Base-by-base conservation (phyloP, 2,797 vertebrate species). In the Siniperca undulata region DNA sequence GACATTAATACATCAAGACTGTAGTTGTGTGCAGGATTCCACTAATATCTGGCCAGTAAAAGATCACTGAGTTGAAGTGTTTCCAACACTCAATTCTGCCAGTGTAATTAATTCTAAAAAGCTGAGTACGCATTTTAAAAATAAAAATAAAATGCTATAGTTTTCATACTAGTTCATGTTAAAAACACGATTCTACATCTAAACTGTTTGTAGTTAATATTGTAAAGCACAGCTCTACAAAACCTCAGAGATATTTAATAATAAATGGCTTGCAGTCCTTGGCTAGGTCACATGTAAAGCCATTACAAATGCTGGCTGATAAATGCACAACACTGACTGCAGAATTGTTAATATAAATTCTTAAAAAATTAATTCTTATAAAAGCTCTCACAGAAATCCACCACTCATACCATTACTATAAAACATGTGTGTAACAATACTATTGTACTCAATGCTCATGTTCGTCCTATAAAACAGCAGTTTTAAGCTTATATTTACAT, bases 191-290 rank as follows among this genome's bases (percentile, higher is more conserved):
- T 58, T 27, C 38, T 9, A 4, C 48, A 42, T 30, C 17, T 19
- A 22, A 55, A 20, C 5, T 27, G 5, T 13, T 27, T 4, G 16
- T 40, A 40, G 44, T n/a, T 53, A 11, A 30, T 24, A n/a, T 34
- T 61, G 10, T 6, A 12, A 19, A 19, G 17, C 42, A 7, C 17
- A n/a, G 44, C 59, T n/a, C 53, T 22, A 2, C 9, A 42, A 13
- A n/a, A 8, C 44, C 34, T 46, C 46, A 11, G 8, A n/a, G 53
- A 65, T 50, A 52, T 69, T 73, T 14, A 80, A 44, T 86, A 70
- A 77, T 86, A 56, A 36, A 77, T 70, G 61, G n/a, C 24, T 4
- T 46, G 52, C 40, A 13, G 50, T 12, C 16, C 0, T 40, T 2
- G 7, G 1, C 48, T 66, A 9, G 1, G 20, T 11, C 42, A n/a